Evolutionary conservation across 1,140 invertebrate species (phyloP).

Genomic region (Neoseiulus cucumeris): DNA sequence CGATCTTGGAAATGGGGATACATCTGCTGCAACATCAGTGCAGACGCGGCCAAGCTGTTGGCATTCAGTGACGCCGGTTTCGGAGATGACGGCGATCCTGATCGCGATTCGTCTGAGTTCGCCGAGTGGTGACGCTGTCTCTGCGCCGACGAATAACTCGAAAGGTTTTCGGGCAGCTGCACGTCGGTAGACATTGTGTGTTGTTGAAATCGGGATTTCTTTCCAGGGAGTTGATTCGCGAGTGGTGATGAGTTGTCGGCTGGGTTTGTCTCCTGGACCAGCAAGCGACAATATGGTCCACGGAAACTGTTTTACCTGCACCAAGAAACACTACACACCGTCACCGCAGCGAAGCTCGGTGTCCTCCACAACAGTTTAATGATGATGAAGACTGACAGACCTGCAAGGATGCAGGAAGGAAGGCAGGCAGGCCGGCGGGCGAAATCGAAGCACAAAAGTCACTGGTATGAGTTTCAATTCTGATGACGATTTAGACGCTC

Average conservation of each 20-base stretch:
- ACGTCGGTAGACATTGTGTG: slow-evolving; percentile 6
- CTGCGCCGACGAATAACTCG: neutral
- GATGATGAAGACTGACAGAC: neutral
- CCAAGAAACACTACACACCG: slow-evolving; percentile 2
- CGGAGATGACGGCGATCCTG: neutral
- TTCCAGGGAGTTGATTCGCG: neutral
- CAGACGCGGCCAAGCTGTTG: neutral
- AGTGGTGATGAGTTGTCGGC: neutral
- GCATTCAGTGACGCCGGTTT: neutral
- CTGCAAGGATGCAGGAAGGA: neutral
- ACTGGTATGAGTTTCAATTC: no score
- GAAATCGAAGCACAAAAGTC: no score
- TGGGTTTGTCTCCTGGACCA: slow-evolving; percentile 1
- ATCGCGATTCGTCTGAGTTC: neutral
- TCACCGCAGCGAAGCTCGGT: slow-evolving; percentile 10
- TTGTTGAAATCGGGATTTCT: neutral
- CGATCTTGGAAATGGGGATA: slow-evolving; percentile 6
- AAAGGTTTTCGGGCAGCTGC: slow-evolving; percentile 2
- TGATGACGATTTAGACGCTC: no score
- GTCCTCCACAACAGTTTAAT: neutral
- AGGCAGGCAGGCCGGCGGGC: no score
- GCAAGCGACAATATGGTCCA: slow-evolving; percentile 7
- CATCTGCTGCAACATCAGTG: slow-evolving; percentile 6
- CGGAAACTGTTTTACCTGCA: neutral
- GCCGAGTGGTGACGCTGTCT: neutral